Conservation (phyloP, 2,888 invertebrate genomes). For the Agonum fuliginosum region DNA sequence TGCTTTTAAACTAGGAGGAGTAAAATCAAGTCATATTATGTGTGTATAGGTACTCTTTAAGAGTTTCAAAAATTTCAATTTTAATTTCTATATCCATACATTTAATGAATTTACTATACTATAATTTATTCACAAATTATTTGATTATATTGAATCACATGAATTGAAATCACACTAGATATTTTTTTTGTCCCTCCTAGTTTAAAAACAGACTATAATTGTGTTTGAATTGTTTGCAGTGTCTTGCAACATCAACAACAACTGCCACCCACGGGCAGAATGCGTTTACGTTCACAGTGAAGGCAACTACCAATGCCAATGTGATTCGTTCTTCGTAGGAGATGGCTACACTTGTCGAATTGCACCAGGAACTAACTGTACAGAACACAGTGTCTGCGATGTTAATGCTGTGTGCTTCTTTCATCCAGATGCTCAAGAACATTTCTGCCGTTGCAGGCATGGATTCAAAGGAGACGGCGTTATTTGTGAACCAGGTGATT, state of each 20-base stretch:
- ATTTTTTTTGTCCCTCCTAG: background rate
- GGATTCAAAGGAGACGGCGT: conserved; percentile 91
- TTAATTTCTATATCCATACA: too few relatives aligned
- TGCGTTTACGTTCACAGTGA: conserved; percentile 79
- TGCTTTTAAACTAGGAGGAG: too few relatives aligned
- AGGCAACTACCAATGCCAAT: conserved; percentile 81
- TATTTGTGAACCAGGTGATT: conserved; percentile 80
- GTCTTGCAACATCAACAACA: conserved; percentile 83
- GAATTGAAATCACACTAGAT: too few relatives aligned
- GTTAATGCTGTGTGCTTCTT: conserved; percentile 84
- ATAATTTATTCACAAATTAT: too few relatives aligned
- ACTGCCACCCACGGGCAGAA: conserved; percentile 88
- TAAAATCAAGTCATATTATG: too few relatives aligned
- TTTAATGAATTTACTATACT: too few relatives aligned
- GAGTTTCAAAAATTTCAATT: too few relatives aligned
- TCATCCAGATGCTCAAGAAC: conserved; percentile 79
- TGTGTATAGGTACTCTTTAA: too few relatives aligned
- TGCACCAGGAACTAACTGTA: conserved; percentile 74
- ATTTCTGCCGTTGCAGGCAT: conserved; percentile 84
- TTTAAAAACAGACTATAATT: too few relatives aligned
- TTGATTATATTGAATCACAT: too few relatives aligned
- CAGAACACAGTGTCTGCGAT: conserved; percentile 80
- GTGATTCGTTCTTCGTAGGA: conserved; percentile 89
- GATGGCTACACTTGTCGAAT: conserved; percentile 86
- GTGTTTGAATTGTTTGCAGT: conserved; percentile 73